Evolutionary conservation across 1,140 invertebrate species (phyloP).

Genomic region (Drosophila pandora): DNA sequence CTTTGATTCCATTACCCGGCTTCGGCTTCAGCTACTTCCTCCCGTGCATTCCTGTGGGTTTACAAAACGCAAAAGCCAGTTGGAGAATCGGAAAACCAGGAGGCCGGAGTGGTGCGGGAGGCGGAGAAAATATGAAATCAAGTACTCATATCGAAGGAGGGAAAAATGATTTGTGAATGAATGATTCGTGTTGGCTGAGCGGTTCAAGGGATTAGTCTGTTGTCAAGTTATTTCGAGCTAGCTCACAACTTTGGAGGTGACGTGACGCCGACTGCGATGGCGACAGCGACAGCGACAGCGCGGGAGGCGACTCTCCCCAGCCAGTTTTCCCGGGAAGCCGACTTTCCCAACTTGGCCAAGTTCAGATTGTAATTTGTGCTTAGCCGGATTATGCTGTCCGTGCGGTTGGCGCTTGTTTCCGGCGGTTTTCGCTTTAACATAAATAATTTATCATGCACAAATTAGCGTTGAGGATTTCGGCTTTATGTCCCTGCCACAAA

Average conservation of each 20-base stretch:
- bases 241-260: not conserved
- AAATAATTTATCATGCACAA: conserved; percentile 83
- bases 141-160: conserved; percentile 25
- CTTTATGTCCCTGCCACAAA: conserved; percentile 45
- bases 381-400: conserved; percentile 46
- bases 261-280: no score
- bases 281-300: no score
- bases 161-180: conserved; percentile 48
- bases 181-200: conserved; percentile 42
- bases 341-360: conserved; percentile 27
- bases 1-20: conserved; percentile 35
- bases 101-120: no score
- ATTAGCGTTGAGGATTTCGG: conserved; percentile 75
- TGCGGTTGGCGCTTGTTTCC: conserved; percentile 36
- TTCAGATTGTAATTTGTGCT: conserved; percentile 57
- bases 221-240: conserved; percentile 37
- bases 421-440: conserved; percentile 64
- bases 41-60: conserved; percentile 26
- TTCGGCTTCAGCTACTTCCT: not conserved
- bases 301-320: no score
- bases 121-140: conserved; percentile 13
- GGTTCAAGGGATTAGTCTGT: conserved; percentile 44
- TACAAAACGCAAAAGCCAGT: not conserved
- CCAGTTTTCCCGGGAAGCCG: conserved; percentile 1
- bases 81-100: conserved; percentile 8